Evolutionary conservation across 2,797 vertebrate species (phyloP).

Genomic region (Chelonia mydas): DNA sequence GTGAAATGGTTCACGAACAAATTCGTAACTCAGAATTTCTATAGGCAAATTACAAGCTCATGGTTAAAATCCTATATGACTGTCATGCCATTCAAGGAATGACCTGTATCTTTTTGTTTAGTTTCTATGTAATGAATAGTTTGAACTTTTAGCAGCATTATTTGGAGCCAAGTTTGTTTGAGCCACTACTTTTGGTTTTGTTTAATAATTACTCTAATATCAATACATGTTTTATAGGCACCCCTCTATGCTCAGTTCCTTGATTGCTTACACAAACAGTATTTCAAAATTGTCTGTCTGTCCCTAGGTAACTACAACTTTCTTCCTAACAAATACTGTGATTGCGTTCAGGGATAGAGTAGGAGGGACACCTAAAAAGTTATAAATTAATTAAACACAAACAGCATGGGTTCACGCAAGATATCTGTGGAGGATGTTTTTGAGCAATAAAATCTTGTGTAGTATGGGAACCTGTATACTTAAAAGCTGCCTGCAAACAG

Average conservation of each 20-base stretch:
- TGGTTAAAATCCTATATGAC: background rate
- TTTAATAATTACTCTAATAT: background rate
- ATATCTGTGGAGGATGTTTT: no score
- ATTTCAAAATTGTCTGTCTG: background rate
- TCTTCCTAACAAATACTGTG: background rate
- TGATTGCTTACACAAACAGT: background rate
- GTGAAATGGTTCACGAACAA: constrained; percentile 18
- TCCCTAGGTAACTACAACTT: background rate
- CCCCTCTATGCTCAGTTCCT: background rate
- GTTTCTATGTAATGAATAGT: background rate
- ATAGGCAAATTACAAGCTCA: background rate
- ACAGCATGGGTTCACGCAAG: background rate
- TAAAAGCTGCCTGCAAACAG: no score
- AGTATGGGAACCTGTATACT: no score
- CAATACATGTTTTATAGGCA: background rate
- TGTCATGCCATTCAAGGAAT: background rate
- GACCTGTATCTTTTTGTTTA: background rate
- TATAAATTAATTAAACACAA: background rate
- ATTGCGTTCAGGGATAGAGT: background rate
- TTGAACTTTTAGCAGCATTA: constrained; percentile 30
- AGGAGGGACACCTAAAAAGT: background rate
- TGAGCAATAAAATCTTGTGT: no score
- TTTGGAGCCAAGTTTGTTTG: background rate
- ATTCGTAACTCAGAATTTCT: background rate
- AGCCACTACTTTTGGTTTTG: background rate